These are phyloP conservation scores for Peromyscus attwateri DNA, from an alignment of 2,797 vertebrate genomes.

Conservation along the genomic window DNA sequence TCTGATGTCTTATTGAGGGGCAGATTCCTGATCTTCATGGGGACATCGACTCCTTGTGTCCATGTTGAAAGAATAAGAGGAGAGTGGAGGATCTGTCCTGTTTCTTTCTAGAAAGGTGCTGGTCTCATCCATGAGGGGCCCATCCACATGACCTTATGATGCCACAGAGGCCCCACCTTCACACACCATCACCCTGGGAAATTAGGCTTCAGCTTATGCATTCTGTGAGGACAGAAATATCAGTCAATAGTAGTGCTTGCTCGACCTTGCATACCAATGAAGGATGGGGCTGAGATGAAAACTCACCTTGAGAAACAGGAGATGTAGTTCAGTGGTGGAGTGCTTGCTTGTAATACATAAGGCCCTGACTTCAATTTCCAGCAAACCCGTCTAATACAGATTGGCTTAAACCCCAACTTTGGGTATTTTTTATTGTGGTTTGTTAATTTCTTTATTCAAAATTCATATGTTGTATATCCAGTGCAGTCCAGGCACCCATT, in stretches of 20 bases:
- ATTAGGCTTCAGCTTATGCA: background rate
- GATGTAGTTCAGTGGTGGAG: background rate
- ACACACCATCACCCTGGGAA: background rate
- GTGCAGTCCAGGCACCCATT: background rate
- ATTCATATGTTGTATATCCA: background rate
- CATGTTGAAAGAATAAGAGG: background rate
- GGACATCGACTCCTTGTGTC: no score
- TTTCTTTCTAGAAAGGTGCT: background rate
- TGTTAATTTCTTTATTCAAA: slow-evolving; percentile 1
- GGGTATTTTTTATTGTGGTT: background rate
- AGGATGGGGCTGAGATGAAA: background rate
- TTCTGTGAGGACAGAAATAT: background rate
- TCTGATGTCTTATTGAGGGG: background rate
- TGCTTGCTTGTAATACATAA: background rate
- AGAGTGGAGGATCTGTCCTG: background rate
- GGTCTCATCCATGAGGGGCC: background rate
- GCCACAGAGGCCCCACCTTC: background rate
- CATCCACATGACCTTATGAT: background rate
- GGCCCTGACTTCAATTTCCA: background rate
- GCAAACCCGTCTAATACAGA: background rate
- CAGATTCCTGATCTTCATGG: background rate
- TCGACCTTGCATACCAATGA: background rate
- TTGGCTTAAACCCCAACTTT: background rate
- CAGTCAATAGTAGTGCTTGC: background rate
- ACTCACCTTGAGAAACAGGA: background rate